phyloP scores from a whole-genome alignment of 2,888 invertebrate genomes.

The Cantharis nigra region DNA sequence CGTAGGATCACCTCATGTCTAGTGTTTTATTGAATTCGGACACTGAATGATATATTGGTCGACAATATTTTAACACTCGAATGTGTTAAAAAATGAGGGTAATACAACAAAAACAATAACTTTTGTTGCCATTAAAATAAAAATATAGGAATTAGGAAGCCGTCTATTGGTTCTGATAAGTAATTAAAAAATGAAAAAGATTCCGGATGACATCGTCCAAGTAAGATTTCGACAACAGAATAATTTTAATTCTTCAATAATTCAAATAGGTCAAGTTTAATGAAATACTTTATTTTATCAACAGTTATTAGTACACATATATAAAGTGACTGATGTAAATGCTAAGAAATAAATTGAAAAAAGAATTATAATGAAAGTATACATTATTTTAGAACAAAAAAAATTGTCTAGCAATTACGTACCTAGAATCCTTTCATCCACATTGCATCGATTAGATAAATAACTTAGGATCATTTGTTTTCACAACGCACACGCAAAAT shows the following conservation, averaged over 20 bases:
- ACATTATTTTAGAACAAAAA: background rate
- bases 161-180: no score
- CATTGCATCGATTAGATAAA: background rate
- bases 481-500: slow-evolving; percentile 3
- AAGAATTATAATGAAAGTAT: background rate
- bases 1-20: no score
- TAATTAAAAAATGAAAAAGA: no score
- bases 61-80: no score
- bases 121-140: no score
- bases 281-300: slow-evolving; percentile 24
- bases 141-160: no score
- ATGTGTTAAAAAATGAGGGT: no score
- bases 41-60: no score
- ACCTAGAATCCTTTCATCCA: background rate
- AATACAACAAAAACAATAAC: no score
- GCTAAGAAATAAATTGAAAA: background rate
- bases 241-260: background rate
- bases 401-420: background rate
- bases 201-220: no score
- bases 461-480: background rate
- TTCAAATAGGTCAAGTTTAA: background rate
- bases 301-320: slow-evolving; percentile 26
- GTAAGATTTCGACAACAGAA: no score
- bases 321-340: slow-evolving; percentile 16
- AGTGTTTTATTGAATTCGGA: no score